Evolutionary conservation across 2,113 vertebrate species (phyloP), one percentile per base, ranked within the genome.

Genomic region (Columbina picui): DNA sequence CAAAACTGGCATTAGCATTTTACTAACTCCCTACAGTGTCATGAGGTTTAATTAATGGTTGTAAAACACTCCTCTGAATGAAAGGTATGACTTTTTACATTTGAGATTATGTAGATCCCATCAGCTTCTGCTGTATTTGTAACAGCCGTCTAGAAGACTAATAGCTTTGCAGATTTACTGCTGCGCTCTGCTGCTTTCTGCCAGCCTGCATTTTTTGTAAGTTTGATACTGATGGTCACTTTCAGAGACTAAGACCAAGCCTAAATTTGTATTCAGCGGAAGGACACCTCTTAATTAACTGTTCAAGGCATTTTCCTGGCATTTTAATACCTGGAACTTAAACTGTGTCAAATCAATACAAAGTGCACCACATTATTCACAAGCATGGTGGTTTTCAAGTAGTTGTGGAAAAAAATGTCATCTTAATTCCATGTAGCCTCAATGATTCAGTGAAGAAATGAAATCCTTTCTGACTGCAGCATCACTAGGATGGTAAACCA

Each of bases 1-100:
- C 93, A 94, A 86, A 95, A 89, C 64, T 68, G 76, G 64, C 49
- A 91, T 91, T 95, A 93, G 60, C 91, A 76, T 94, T 96, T 96
- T 79, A 71, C 87, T 78, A 77, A 71, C 86, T 94, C 91, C 86
- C 86, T 68, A 18, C 41, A 78, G 93, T 91, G 91, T 81, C 65
- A 20, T 84, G 80, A 94, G 57, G 77, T 84, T 94, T 95, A 97
- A 95, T 95, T 95, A 95, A 93, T 12, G 20, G 36, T 80, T 90
- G 83, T 94, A 91, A 94, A 91, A 69, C 84, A 57, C 80, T 94
- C 55, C 32, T 90, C 73, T 94, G 91, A 87, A 92, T 71, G 86
- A 92, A 96, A 94, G 87, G 49, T 75, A 56, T 39, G 69, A 94
- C 69, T 92, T 94, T 55, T 87, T 94, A 89, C 59, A 50, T 96